phyloP scores from a whole-genome alignment of 2,888 invertebrate genomes.

The Dorcus parallelipipedus region DNA sequence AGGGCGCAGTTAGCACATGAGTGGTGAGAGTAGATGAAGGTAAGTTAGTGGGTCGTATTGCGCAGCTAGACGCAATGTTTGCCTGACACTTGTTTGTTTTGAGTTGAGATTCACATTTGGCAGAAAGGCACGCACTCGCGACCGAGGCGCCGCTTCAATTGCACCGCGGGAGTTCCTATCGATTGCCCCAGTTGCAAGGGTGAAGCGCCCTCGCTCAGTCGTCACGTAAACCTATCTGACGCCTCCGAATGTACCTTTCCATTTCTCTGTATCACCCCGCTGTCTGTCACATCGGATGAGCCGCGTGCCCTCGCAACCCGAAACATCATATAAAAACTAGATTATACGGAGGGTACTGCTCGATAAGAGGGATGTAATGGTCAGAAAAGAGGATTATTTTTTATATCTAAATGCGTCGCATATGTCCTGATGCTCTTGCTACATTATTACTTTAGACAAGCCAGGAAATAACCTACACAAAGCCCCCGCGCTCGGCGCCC shows the following conservation, averaged over 20 bases:
- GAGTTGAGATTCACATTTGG: slow-evolving; percentile 30
- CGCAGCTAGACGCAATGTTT: slow-evolving; percentile 18
- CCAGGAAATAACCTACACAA: background rate
- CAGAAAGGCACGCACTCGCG: slow-evolving; percentile 52
- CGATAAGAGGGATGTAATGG: slow-evolving; percentile 41
- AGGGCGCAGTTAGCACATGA: slow-evolving; percentile 22
- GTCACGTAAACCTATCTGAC: slow-evolving; percentile 36
- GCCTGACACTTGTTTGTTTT: slow-evolving; percentile 38
- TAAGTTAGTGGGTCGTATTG: background rate
- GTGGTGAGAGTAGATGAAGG: slow-evolving; percentile 19
- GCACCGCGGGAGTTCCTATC: slow-evolving; percentile 51
- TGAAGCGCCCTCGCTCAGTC: slow-evolving; percentile 41
- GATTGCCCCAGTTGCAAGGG: slow-evolving; percentile 65
- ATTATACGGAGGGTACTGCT: slow-evolving; percentile 20
- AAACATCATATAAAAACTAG: slow-evolving; percentile 24
- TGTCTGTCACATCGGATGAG: slow-evolving; percentile 23
- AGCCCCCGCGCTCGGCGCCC: slow-evolving; percentile 4
- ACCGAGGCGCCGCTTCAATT: slow-evolving; percentile 37
- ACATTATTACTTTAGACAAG: slow-evolving; percentile 27
- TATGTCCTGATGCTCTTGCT: slow-evolving; percentile 37
- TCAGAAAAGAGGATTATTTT: slow-evolving; percentile 46
- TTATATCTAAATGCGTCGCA: slow-evolving; percentile 43
- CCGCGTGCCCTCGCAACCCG: slow-evolving; percentile 16
- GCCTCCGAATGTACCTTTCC: slow-evolving; percentile 27
- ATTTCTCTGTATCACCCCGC: slow-evolving; percentile 20